Percentiles rank a stretch among this genome's conserved stretches.
Evolutionary conservation across 1,140 invertebrate genomes (phyloP).

Genomic region (Tribolium madens): DNA sequence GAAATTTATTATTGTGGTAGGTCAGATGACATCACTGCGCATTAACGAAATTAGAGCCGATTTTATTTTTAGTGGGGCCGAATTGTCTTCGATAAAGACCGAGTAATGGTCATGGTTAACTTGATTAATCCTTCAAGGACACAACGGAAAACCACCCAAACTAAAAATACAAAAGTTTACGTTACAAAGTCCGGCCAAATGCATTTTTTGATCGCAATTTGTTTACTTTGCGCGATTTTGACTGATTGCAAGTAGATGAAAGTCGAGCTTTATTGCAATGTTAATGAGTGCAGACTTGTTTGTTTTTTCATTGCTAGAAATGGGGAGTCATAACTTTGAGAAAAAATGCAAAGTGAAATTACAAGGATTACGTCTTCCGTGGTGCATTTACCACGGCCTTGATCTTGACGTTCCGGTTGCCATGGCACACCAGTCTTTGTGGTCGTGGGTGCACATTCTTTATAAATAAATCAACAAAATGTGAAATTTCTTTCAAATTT

Average conservation of each 20-base stretch:
- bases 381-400: conserved; percentile 53
- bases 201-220: background rate
- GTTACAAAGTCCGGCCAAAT: conserved; percentile 5
- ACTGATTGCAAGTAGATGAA: background rate
- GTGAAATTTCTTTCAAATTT: background rate
- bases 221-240: background rate
- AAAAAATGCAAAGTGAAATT: background rate
- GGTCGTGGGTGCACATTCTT: conserved; percentile 20
- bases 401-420: conserved; percentile 61
- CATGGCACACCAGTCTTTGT: conserved; percentile 46
- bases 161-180: conserved; percentile 23
- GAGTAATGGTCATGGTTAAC: background rate
- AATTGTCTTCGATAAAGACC: background rate
- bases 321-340: background rate
- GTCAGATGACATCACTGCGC: conserved; percentile 32
- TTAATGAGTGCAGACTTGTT: background rate
- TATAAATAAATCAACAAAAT: conserved; percentile 15
- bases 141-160: conserved; percentile 2
- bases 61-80: conserved; percentile 18
- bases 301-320: background rate
- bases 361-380: conserved; percentile 30
- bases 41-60: conserved; percentile 8
- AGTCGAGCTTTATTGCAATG: background rate
- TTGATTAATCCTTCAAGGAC: conserved; percentile 3
- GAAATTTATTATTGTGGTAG: conserved; percentile 42